Base-by-base conservation (phyloP, 2,888 invertebrate genomes). In the Acleris literana region DNA sequence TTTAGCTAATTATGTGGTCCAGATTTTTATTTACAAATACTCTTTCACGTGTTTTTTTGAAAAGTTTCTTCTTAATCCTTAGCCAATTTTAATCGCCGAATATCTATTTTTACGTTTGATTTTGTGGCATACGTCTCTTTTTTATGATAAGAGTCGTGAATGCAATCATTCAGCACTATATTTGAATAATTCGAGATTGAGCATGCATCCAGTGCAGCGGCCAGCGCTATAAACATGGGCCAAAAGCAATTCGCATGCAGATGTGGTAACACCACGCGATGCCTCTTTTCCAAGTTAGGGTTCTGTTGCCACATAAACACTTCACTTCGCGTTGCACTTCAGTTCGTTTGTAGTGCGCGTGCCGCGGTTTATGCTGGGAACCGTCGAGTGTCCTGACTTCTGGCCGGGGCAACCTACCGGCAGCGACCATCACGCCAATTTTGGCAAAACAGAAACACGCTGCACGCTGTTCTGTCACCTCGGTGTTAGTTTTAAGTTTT, bases 181-280 rank as follows among this genome's bases (percentile, higher is more conserved):
- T 77, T 79, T 76, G 74, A 78, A 74, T 75, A 79, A 39, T 76
- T 72, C 72, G 75, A 76, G 76, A 79, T 70, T 70, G 71, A 68
- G 71, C 72, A 71, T 73, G 71, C 73, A 73, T 71, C 74, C 72
- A 74, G 74, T 74, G 78, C 77, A 72, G 65, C 68, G 71, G 64
- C 58, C 67, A 73, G 74, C 46, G 7, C 78, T 80, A 74, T 84
- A 81, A 82, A 78, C 69, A 74, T 73, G 71, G 71, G 68, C 70
- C 70, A 71, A 67, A 64, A 69, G 72, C 81, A 77, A 84, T 87
- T 86, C 79, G 79, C 85, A 87, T 88, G 87, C 85, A 84, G 84
- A 87, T 86, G 78, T 77, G 76, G 71, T 74, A 76, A 75, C 72
- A 70, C 72, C 75, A 75, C 77, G 78, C 81, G 70, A 82, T 39